Percentiles rank a stretch among this genome's conserved stretches.
These are phyloP conservation scores for Nycteola revayana DNA, from an alignment of 2,888 invertebrate species.

Conservation along the genomic window DNA sequence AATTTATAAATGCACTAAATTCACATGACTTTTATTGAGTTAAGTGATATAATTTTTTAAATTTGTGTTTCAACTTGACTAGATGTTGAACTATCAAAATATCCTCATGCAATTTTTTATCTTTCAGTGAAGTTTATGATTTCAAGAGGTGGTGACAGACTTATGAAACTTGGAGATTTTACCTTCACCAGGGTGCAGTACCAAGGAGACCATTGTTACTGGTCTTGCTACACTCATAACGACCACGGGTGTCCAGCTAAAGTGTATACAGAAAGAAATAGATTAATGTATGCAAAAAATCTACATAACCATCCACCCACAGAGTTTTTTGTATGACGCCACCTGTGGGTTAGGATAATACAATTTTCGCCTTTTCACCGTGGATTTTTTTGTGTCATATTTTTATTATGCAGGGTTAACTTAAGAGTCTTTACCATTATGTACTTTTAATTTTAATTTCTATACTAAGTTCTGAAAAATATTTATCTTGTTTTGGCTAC, in stretches of 20 bases:
- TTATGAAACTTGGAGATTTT: conserved; percentile 71
- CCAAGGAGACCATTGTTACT: conserved; percentile 50
- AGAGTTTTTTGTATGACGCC: conserved; percentile 70
- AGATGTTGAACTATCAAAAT: no score
- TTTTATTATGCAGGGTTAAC: no score
- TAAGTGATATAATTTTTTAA: not conserved
- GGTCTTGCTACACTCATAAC: conserved; percentile 71
- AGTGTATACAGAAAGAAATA: conserved; percentile 57
- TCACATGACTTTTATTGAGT: no score
- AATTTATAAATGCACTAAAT: no score
- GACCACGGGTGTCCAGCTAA: conserved; percentile 60
- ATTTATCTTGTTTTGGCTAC: no score
- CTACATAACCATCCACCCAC: conserved; percentile 71
- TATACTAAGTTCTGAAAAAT: no score
- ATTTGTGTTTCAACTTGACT: not conserved
- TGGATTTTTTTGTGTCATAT: no score
- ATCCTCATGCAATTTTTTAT: conserved; percentile 24
- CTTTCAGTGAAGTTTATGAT: conserved; percentile 72
- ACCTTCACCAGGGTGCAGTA: conserved; percentile 56
- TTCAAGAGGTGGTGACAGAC: conserved; percentile 62
- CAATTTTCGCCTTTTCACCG: not conserved
- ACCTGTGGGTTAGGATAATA: conserved; percentile 11
- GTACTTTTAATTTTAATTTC: no score
- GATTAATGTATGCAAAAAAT: conserved; percentile 59
- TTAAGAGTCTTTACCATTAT: no score